A percentile compares a stretch with the other conserved stretches of the same genome.
phyloP scores from a whole-genome alignment of 2,113 vertebrate genomes.

The Onychostoma macrolepis region DNA sequence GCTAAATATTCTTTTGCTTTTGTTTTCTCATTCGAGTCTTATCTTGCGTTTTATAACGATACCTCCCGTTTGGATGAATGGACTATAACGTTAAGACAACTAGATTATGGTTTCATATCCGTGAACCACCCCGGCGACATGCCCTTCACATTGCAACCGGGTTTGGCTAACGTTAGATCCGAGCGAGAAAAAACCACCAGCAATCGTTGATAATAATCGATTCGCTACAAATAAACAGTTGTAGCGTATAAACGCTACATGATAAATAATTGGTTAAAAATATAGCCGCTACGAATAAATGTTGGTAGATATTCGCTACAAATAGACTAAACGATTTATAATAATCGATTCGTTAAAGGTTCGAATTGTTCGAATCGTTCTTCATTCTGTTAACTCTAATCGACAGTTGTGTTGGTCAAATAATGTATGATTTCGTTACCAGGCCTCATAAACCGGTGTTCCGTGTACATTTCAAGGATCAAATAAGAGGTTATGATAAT shows the following conservation, averaged over 20 bases:
- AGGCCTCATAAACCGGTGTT: slow-evolving; percentile 17
- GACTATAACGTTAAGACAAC: background rate
- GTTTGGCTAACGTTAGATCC: background rate
- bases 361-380: background rate
- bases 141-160: slow-evolving; percentile 13
- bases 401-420: background rate
- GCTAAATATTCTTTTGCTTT: background rate
- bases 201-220: background rate
- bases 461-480: background rate
- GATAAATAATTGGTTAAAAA: background rate
- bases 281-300: background rate
- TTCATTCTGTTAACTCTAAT: background rate
- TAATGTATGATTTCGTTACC: background rate
- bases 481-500: background rate
- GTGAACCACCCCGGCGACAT: background rate
- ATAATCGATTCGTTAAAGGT: background rate
- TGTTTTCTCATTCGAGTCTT: background rate
- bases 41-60: background rate
- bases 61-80: background rate
- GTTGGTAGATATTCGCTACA: background rate
- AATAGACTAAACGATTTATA: background rate
- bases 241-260: background rate
- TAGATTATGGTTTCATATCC: background rate
- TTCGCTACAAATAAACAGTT: background rate
- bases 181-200: background rate